Percentiles rank a stretch among this genome's conserved stretches.
Conservation (phyloP, 1,140 invertebrate genomes). For the Microplitis mediator region DNA sequence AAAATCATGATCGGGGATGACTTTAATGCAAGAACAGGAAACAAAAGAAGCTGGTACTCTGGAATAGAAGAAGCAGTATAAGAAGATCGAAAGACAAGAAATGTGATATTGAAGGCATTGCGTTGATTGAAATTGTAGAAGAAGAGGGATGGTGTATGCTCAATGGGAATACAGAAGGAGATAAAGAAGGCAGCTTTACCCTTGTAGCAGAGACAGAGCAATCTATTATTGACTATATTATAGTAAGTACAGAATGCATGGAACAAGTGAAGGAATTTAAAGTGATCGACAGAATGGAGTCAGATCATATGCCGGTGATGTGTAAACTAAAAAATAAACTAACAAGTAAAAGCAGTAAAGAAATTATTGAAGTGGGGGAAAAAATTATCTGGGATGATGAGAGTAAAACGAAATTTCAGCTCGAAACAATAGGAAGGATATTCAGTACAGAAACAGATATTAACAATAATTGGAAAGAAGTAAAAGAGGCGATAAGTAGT, state of each 20-base stretch:
- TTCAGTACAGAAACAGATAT: neutral
- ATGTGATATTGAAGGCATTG: conserved; percentile 16
- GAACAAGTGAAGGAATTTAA: conserved; percentile 6
- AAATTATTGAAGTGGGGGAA: neutral
- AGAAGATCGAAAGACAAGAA: conserved; percentile 29
- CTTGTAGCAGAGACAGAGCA: neutral
- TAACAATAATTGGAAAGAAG: neutral
- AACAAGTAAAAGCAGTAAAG: neutral
- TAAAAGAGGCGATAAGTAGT: neutral
- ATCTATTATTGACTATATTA: conserved; percentile 23
- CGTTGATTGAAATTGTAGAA: conserved; percentile 8
- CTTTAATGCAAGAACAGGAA: conserved; percentile 28
- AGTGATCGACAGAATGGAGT: neutral
- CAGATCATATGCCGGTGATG: conserved; percentile 11
- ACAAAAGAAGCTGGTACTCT: neutral
- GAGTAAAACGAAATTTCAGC: neutral
- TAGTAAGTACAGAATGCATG: neutral
- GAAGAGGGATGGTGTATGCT: conserved; percentile 28
- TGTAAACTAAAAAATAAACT: neutral
- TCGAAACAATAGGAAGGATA: neutral
- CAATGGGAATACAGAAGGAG: conserved; percentile 28
- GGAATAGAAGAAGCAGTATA: neutral
- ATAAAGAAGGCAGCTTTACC: conserved; percentile 29
- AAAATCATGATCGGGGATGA: conserved; percentile 19
- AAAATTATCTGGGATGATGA: conserved; percentile 7